Evolutionary conservation across 2,797 vertebrate species (phyloP).

Genomic region (Oreortyx pictus): DNA sequence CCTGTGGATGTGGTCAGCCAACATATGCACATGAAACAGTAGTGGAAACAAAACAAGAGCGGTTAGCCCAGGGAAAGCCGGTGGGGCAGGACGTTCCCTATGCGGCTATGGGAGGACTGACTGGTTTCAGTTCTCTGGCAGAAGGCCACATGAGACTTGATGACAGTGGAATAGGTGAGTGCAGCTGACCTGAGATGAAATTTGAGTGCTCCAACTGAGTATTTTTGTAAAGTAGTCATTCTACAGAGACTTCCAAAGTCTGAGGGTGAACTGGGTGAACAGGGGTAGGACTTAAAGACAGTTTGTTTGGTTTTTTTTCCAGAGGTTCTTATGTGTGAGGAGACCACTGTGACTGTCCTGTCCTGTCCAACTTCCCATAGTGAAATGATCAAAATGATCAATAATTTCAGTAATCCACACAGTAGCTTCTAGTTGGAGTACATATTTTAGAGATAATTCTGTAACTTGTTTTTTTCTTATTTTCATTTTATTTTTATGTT

Average conservation of each 20-base stretch:
- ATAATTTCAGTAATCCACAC: neutral
- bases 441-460: neutral
- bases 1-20: slow-evolving; percentile 89
- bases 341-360: neutral
- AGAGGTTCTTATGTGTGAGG: neutral
- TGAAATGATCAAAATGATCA: neutral
- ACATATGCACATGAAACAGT: slow-evolving; percentile 85
- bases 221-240: neutral
- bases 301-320: neutral
- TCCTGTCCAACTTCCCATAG: neutral
- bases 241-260: neutral
- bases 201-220: neutral
- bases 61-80: slow-evolving; percentile 83
- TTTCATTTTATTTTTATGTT: neutral
- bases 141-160: slow-evolving; percentile 89
- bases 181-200: neutral
- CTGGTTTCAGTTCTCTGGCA: slow-evolving; percentile 90
- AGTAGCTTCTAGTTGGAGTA: neutral
- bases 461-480: neutral
- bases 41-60: slow-evolving; percentile 89
- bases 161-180: slow-evolving; percentile 82
- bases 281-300: neutral
- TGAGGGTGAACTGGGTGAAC: neutral
- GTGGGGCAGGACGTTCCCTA: slow-evolving; percentile 88
- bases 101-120: slow-evolving; percentile 91